Evolutionary conservation across 1,140 invertebrate species (phyloP), one percentile per base, ranked within the genome.

Genomic region (Orchesella cincta): DNA sequence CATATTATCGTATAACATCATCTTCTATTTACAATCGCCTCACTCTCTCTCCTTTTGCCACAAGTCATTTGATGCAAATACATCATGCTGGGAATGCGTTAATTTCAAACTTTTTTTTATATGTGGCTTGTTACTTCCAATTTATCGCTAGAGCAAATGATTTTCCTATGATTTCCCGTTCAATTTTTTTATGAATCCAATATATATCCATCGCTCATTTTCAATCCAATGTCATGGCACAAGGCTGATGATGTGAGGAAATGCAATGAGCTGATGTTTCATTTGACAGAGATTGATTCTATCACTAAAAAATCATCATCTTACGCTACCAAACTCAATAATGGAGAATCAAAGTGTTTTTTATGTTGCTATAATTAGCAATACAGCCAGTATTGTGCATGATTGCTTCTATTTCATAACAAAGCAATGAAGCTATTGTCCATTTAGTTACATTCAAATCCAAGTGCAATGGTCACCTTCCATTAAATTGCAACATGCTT

Each of bases 221-320:
- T 8, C 5, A 18, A n/a, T 5, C 23, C 26, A 18, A 62, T 62
- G 54, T 62, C 26, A 62, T 26, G 54, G 54, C 54, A 8, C 54
- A 62, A 5, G 54, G 54, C 16, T 8, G 54, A 62, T 62, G 54
- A 5, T 20, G 8, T 62, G 8, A 62, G 5, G 54, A 8, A 16
- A n/a, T 62, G 54, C 23, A 28, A 18, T 18, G 3, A 62, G 8
- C 12, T 62, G 5, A 62, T 62, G 26, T 62, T 16, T 67, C 8
- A 67, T 67, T 67, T 67, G 62, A 67, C 62, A 67, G 23, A 31
- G 62, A 67, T 67, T 67, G 62, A 67, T 67, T 29, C 29, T 46
- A 12, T 46, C 39, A 46, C 39, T 46, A 46, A 46, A 46, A 46
- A 46, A 12, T 20, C 39, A 46, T 46, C 39, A 12, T 46, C 20